Percentiles rank a stretch among this genome's conserved stretches.
Evolutionary conservation across 2,113 vertebrate genomes (phyloP).

Genomic region (Burhinus oedicnemus): DNA sequence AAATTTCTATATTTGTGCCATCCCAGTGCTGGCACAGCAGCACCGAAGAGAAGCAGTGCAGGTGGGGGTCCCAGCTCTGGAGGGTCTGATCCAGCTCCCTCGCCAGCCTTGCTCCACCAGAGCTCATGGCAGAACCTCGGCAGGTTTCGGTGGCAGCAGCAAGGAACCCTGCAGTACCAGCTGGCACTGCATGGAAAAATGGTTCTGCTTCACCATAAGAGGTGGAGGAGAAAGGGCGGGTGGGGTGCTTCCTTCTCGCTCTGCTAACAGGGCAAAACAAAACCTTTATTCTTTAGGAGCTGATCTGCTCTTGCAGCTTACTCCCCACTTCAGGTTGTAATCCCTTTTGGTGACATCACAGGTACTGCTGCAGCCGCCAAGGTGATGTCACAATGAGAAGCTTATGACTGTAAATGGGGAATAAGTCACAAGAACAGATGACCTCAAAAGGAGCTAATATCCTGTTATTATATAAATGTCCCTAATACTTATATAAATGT

Average conservation of each 20-base stretch:
- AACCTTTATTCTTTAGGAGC: neutral
- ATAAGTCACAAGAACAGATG: slow-evolving; percentile 3
- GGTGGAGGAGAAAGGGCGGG: neutral
- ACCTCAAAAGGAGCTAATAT: slow-evolving; percentile 29
- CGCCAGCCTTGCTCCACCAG: neutral
- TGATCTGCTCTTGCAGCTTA: slow-evolving; percentile 23
- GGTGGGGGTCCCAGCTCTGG: neutral
- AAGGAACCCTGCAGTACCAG: neutral
- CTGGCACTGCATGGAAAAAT: neutral
- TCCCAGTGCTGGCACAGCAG: neutral
- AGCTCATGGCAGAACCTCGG: neutral
- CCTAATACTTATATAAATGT: neutral
- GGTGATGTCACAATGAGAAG: slow-evolving; percentile 48
- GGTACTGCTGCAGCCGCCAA: neutral
- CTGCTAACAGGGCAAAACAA: neutral
- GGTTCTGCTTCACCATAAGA: neutral
- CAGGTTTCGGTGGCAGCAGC: neutral
- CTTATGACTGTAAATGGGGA: slow-evolving; percentile 23
- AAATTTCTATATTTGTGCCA: neutral
- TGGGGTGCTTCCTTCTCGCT: neutral
- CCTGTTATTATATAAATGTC: slow-evolving; percentile 33
- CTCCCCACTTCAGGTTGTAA: neutral
- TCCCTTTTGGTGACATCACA: slow-evolving; percentile 53
- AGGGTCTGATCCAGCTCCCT: neutral
- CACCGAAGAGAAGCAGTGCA: neutral